phyloP scores from a whole-genome alignment of 2,113 vertebrate species.

The Notarius quadriscutis region DNA sequence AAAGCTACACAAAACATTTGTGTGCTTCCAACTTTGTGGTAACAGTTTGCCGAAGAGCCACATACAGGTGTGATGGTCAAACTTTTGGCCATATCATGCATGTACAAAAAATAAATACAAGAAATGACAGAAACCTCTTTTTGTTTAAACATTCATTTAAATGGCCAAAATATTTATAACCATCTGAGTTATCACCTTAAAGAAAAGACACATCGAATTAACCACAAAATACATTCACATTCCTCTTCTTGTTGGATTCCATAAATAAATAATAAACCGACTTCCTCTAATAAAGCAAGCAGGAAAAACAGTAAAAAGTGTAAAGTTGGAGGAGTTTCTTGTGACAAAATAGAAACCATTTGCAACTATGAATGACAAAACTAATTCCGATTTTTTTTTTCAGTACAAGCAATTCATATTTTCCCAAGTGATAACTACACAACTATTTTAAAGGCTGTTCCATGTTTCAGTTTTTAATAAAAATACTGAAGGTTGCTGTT shows the following conservation, averaged over 20 bases:
- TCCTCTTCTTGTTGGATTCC: neutral
- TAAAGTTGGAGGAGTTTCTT: neutral
- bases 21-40: too few species aligned
- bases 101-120: too few species aligned
- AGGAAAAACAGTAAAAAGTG: neutral
- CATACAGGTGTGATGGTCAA: too few species aligned
- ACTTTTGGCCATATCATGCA: too few species aligned
- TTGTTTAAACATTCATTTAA: too few species aligned
- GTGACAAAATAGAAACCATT: neutral
- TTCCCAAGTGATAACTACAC: neutral
- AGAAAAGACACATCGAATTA: slow-evolving; percentile 3
- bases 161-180: too few species aligned
- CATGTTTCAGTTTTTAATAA: neutral
- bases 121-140: too few species aligned
- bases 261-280: slow-evolving; percentile 40
- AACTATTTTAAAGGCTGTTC: neutral
- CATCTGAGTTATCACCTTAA: too few species aligned
- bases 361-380: neutral
- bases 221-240: slow-evolving; percentile 34
- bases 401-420: neutral
- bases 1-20: too few species aligned
- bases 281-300: neutral
- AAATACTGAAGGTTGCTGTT: neutral
- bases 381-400: neutral
- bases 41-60: too few species aligned